Conservation (phyloP, 2,113 vertebrate species). For the Grallaria varia region DNA sequence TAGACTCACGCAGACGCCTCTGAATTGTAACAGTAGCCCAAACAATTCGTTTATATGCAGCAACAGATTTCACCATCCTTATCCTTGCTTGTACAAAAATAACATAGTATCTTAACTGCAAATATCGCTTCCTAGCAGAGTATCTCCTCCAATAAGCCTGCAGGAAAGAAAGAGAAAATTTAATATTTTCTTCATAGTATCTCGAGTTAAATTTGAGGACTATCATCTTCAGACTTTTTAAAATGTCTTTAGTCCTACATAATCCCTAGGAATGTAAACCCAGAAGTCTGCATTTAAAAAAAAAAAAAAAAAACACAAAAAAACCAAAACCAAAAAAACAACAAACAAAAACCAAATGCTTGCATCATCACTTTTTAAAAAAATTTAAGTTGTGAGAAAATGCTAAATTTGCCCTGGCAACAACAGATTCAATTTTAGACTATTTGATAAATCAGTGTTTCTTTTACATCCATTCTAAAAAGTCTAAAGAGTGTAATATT, state of each 20-base stretch:
- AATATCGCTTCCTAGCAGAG: conserved; percentile 69
- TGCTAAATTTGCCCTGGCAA: not conserved
- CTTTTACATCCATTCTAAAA: not conserved
- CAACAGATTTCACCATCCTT: conserved; percentile 76
- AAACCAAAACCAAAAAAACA: too few relatives aligned
- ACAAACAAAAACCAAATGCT: not conserved
- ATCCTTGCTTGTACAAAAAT: conserved; percentile 80
- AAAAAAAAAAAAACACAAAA: not conserved
- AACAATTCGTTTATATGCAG: conserved; percentile 65
- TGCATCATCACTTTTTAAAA: not conserved
- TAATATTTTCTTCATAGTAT: not conserved
- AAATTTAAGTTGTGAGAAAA: not conserved
- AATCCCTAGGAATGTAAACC: not conserved
- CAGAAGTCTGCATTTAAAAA: not conserved
- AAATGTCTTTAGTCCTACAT: not conserved
- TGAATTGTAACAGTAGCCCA: conserved; percentile 79
- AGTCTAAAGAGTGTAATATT: not conserved
- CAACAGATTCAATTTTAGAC: not conserved
- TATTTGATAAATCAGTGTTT: not conserved
- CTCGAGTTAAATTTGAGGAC: not conserved
- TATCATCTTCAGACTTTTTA: not conserved
- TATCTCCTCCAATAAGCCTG: conserved; percentile 84
- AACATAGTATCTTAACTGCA: conserved; percentile 69
- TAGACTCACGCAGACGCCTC: conserved; percentile 63
- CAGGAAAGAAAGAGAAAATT: not conserved